phyloP scores from a whole-genome alignment of 2,797 vertebrate species.

The Poeciliopsis turneri region DNA sequence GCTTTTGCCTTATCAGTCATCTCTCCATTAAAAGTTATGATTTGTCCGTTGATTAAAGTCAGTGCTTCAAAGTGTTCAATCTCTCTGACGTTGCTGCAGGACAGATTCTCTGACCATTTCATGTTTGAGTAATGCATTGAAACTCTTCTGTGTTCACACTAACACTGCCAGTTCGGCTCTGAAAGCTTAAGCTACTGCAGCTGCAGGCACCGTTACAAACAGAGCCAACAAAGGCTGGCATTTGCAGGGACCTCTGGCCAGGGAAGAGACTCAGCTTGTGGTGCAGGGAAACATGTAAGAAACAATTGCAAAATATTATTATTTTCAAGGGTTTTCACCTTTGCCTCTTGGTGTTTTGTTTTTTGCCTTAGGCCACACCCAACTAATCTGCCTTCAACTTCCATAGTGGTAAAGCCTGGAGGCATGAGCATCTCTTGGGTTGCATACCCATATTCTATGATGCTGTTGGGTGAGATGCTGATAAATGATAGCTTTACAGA shows the following conservation, averaged over 20 bases:
- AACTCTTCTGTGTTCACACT: constrained; percentile 30
- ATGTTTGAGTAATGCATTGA: constrained; percentile 25
- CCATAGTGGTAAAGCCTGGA: background rate
- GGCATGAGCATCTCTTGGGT: background rate
- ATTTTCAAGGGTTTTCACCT: background rate
- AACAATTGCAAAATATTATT: background rate
- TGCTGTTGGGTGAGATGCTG: background rate
- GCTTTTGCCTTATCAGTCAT: background rate
- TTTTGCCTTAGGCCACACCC: background rate
- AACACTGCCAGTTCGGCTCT: constrained; percentile 45
- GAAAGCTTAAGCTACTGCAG: constrained; percentile 11
- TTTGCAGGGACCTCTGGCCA: background rate
- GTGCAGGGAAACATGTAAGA: background rate
- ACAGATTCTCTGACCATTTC: constrained; percentile 20
- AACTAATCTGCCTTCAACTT: background rate
- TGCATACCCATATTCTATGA: background rate
- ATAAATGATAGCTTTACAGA: background rate
- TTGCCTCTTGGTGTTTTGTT: background rate
- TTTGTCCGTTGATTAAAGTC: constrained; percentile 2
- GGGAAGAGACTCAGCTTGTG: background rate
- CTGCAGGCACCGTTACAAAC: background rate
- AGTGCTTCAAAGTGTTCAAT: background rate
- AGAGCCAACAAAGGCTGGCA: background rate
- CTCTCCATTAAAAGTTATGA: background rate
- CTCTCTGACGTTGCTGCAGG: constrained; percentile 10